Percentiles rank a stretch among this genome's conserved stretches.
These are phyloP conservation scores for Sarotherodon lohbergeri DNA, from an alignment of 2,113 vertebrate genomes.

Conservation along the genomic window DNA sequence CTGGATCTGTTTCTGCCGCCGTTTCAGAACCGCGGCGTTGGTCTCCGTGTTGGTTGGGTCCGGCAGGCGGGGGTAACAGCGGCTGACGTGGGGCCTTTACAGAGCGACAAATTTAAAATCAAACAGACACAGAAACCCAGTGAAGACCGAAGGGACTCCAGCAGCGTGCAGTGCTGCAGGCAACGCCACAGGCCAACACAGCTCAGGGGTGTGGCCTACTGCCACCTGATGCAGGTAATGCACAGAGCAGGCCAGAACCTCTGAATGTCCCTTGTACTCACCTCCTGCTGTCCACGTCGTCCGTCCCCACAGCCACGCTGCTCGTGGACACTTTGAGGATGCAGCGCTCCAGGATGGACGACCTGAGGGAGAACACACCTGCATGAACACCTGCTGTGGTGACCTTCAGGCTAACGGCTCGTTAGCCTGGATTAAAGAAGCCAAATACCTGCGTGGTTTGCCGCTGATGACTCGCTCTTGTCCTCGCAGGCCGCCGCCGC, in stretches of 20 bases:
- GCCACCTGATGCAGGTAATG: background rate
- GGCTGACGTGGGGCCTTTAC: slow-evolving; percentile 27
- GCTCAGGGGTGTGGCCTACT: background rate
- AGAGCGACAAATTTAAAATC: background rate
- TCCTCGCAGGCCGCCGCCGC: slow-evolving; percentile 9
- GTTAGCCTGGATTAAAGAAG: background rate
- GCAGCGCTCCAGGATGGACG: slow-evolving; percentile 76
- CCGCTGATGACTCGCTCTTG: slow-evolving; percentile 8
- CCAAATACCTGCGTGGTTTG: slow-evolving; percentile 62
- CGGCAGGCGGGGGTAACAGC: slow-evolving; percentile 42
- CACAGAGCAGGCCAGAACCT: background rate
- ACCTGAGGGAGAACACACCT: slow-evolving; percentile 24
- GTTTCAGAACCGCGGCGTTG: slow-evolving; percentile 73
- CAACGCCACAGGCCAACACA: background rate
- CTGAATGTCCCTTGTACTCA: background rate
- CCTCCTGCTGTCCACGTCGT: slow-evolving; percentile 64
- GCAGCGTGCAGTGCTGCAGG: background rate
- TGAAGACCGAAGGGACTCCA: background rate
- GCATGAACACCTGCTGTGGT: background rate
- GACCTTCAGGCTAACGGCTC: accelerated
- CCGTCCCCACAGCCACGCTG: slow-evolving; percentile 81
- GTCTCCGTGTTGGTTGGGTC: slow-evolving; percentile 71
- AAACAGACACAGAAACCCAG: background rate
- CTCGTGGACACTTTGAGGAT: slow-evolving; percentile 76
- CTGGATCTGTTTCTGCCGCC: slow-evolving; percentile 82